Conservation (phyloP, 2,888 invertebrate genomes). For the Melanostoma scalare region DNA sequence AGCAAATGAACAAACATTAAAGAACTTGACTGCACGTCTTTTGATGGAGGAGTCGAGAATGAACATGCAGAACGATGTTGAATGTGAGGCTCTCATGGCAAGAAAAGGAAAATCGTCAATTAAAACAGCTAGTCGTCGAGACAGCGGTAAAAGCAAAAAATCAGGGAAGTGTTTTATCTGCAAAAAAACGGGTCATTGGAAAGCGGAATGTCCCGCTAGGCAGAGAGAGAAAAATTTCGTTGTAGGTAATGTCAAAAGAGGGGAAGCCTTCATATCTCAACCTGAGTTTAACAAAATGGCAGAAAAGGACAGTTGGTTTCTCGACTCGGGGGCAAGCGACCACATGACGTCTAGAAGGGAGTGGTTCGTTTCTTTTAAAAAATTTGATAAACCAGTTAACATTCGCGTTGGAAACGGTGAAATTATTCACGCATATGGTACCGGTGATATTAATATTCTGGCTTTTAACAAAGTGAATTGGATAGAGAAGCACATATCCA, state of each 20-base stretch:
- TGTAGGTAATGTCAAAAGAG: constrained; percentile 7
- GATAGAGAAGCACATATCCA: constrained; percentile 33
- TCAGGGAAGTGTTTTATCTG: constrained; percentile 66
- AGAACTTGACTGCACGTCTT: constrained; percentile 38
- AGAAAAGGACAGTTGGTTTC: constrained; percentile 49
- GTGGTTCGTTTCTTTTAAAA: constrained; percentile 21
- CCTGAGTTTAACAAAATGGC: background rate
- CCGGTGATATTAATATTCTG: constrained; percentile 63
- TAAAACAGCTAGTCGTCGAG: background rate
- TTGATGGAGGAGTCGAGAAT: constrained; percentile 43
- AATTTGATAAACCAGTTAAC: constrained; percentile 30
- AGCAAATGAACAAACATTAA: constrained; percentile 27
- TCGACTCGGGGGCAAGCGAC: constrained; percentile 70
- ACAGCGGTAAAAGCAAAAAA: constrained; percentile 7
- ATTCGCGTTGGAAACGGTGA: constrained; percentile 50
- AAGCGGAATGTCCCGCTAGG: constrained; percentile 60
- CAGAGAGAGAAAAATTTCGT: constrained; percentile 18
- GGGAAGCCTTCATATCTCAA: constrained; percentile 37
- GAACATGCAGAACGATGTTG: constrained; percentile 16
- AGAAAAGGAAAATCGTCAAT: constrained; percentile 16
- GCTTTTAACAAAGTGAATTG: constrained; percentile 12
- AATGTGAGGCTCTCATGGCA: constrained; percentile 16
- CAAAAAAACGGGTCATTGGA: constrained; percentile 67
- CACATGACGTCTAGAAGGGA: constrained; percentile 55
- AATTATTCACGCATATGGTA: constrained; percentile 36